These are phyloP conservation scores for Caenorhabditis angaria DNA, from an alignment of 2,888 invertebrate species.

Conservation along the genomic window DNA sequence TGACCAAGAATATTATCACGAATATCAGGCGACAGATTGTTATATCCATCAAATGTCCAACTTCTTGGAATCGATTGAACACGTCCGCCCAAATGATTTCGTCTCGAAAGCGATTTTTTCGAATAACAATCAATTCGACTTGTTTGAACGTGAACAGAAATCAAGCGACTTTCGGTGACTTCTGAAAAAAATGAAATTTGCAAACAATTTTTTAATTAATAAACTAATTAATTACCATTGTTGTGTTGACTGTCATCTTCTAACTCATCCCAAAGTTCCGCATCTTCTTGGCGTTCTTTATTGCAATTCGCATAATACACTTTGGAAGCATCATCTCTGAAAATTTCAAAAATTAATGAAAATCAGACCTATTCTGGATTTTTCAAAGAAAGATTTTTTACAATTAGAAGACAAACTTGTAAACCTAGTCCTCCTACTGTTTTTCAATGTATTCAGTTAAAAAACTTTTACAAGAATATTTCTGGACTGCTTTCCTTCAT, in stretches of 20 bases:
- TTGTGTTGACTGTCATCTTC: background rate
- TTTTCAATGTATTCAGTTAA: no score
- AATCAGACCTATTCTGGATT: background rate
- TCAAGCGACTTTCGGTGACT: background rate
- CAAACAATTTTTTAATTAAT: background rate
- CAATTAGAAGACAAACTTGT: background rate
- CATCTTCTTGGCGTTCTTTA: background rate
- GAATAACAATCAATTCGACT: slow-evolving; percentile 4
- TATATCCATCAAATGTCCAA: background rate
- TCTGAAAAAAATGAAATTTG: background rate
- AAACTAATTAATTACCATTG: background rate
- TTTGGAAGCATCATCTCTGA: no score
- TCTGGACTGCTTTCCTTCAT: slow-evolving; percentile 10
- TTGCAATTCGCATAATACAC: background rate
- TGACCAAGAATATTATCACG: background rate
- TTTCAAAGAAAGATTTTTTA: background rate
- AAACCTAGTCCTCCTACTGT: background rate
- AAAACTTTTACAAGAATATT: background rate
- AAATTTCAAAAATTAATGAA: background rate
- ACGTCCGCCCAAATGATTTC: slow-evolving; percentile 10
- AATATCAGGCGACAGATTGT: no score
- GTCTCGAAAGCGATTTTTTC: slow-evolving; percentile 8
- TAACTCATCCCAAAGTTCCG: background rate
- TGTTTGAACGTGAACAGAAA: background rate
- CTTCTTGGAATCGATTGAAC: background rate